Evolutionary conservation across 1,140 invertebrate species (phyloP).

Genomic region (Tyrophagus putrescentiae): DNA sequence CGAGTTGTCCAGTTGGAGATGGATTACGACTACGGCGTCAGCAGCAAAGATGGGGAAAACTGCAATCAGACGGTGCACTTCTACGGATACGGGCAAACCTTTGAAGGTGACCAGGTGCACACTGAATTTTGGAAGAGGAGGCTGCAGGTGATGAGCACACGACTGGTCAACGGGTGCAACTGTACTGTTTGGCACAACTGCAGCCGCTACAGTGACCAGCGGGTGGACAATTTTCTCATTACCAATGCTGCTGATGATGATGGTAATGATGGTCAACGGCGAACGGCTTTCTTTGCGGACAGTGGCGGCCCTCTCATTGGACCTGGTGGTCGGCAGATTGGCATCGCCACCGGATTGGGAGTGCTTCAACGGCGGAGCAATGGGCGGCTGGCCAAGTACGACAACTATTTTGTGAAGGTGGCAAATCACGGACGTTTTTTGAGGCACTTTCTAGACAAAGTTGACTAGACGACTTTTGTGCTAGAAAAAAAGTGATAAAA

Average conservation of each 20-base stretch:
- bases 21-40: too few relatives aligned
- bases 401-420: constrained; percentile 2
- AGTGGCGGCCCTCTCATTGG: background rate
- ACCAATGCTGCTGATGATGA: too few relatives aligned
- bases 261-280: too few relatives aligned
- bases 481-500: too few relatives aligned
- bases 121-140: background rate
- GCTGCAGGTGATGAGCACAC: background rate
- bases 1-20: too few relatives aligned
- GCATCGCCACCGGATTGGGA: constrained; percentile 1
- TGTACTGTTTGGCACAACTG: background rate
- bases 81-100: constrained; percentile 1
- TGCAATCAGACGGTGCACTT: background rate
- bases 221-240: too few relatives aligned
- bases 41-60: background rate
- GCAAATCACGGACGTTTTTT: background rate
- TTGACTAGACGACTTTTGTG: background rate
- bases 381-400: background rate
- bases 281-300: too few relatives aligned
- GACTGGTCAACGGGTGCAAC: background rate
- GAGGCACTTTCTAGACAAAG: background rate
- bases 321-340: background rate
- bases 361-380: background rate
- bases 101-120: background rate
- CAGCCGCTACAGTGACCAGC: too few relatives aligned